Evolutionary conservation across 2,888 invertebrate species (phyloP).

Genomic region (Amphiduros pacificus): DNA sequence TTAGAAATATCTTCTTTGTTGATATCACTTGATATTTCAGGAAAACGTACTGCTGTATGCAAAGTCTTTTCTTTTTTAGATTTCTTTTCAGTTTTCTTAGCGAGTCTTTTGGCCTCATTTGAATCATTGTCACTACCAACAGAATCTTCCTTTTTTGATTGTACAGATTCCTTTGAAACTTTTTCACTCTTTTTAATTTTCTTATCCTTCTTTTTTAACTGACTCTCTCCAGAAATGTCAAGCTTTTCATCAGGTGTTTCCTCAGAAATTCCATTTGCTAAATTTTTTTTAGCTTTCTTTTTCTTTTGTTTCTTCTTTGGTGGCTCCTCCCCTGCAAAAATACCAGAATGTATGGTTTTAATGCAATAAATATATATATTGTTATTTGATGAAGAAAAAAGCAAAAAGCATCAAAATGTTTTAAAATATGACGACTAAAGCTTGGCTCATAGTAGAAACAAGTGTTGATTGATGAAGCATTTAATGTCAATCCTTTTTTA

Average conservation of each 20-base stretch:
- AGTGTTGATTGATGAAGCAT: too few relatives aligned
- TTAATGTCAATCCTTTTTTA: too few relatives aligned
- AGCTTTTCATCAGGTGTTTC: background rate
- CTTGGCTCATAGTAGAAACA: too few relatives aligned
- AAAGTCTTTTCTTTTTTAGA: too few relatives aligned
- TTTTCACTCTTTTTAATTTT: background rate
- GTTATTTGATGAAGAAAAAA: background rate
- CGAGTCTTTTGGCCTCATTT: background rate
- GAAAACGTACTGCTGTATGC: too few relatives aligned
- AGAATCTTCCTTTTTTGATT: background rate
- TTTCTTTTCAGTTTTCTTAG: slow-evolving; percentile 1
- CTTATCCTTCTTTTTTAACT: slow-evolving; percentile 1
- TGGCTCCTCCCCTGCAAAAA: background rate
- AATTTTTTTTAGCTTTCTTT: background rate
- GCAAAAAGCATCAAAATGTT: too few relatives aligned
- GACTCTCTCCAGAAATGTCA: background rate
- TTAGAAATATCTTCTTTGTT: too few relatives aligned
- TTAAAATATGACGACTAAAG: too few relatives aligned
- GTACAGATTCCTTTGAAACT: background rate
- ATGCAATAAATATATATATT: background rate
- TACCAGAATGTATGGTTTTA: background rate
- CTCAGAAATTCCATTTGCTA: background rate
- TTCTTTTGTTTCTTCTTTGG: slow-evolving; percentile 4
- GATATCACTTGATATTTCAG: too few relatives aligned
- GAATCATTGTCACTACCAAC: background rate